phyloP scores from a whole-genome alignment of 2,797 vertebrate genomes.

The Anolis apletophallus region DNA sequence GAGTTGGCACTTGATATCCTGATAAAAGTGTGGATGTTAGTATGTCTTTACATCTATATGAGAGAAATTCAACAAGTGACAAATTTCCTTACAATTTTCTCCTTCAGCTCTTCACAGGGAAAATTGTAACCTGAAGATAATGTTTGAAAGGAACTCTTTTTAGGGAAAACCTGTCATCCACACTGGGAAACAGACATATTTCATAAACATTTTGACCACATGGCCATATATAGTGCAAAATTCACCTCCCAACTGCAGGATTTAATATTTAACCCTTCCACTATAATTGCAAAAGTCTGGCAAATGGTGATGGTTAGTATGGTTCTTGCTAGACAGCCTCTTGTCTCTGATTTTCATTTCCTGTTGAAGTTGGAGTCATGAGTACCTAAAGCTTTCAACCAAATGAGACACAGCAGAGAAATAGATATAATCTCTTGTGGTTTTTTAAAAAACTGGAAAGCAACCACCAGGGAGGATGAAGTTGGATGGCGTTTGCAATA shows the following conservation, averaged over 20 bases:
- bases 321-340: not conserved
- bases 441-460: not conserved
- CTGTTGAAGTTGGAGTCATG: not conserved
- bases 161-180: not conserved
- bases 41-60: not conserved
- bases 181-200: not conserved
- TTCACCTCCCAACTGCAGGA: not conserved
- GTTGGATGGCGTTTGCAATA: not conserved
- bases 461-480: not conserved
- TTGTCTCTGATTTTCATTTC: not conserved
- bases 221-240: not conserved
- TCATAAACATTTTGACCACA: not conserved
- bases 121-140: not conserved
- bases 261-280: not conserved
- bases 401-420: not conserved
- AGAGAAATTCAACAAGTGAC: not conserved
- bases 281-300: not conserved
- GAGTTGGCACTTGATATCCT: not conserved
- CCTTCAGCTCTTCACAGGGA: not conserved
- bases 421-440: not conserved
- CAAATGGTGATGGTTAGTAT: not conserved
- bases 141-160: not conserved
- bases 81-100: not conserved
- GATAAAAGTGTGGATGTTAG: not conserved
- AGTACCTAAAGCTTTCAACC: not conserved